Base-by-base conservation (phyloP, 2,888 invertebrate species). In the Pinctada fucata region DNA sequence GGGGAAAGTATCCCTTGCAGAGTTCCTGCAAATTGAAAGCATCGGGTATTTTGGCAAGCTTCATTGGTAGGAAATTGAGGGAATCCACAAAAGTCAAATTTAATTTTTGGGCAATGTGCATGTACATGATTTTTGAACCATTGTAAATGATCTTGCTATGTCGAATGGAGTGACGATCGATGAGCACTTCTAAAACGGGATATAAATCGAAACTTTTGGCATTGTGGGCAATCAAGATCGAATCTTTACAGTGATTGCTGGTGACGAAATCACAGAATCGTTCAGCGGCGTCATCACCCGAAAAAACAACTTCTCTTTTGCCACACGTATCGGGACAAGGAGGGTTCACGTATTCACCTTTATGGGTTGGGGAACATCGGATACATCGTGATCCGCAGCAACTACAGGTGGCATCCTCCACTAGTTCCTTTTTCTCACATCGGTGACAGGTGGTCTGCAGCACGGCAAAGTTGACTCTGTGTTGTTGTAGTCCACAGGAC, bases 201-300 rank as follows among this genome's bases (percentile, higher is more conserved):
- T 81, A 79, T 5, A 78, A 76, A 49, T 83, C 81, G 72, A 80
- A 80, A 10, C 79, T 78, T 79, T 82, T 84, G 69, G 76, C 79
- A 69, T 81, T 80, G 66, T 81, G 82, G 8, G 74, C 80, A 8
- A 82, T 50, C 6, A 76, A 78, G 10, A 76, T 79, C n/a, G 80
- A 79, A 45, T 82, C 51, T 67, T 77, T 66, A 66, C 79, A 78
- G 31, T 79, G 69, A 10, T 67, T 72, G 1, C 75, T 78, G 75
- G 82, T 82, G 2, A 84, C 49, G 77, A 77, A 81, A 65, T 76
- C 2, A 52, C 83, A 79, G 68, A 82, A 81, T n/a, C 75, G 72
- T 50, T 73, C n/a, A n/a, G 80, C 67, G 3, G 80, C 78, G 66
- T 80, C 69, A 2, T 76, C 69, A 31, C 80, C 82, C 47, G 72